A percentile compares a stretch with the other conserved stretches of the same genome.
Conservation (phyloP, 1,140 invertebrate genomes). For the Panonychus citri region DNA sequence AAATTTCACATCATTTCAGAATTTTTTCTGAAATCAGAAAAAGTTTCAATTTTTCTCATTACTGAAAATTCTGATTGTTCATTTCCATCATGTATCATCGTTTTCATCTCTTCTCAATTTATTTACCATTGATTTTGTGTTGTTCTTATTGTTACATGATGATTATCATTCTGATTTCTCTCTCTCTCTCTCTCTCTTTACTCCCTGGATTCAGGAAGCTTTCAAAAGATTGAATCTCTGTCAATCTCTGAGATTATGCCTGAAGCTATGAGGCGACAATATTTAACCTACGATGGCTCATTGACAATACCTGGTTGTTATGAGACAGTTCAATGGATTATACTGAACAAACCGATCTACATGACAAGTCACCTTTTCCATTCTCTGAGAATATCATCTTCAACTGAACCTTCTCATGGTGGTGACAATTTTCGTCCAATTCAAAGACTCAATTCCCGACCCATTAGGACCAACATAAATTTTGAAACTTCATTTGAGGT, state of each 20-base stretch:
- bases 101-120: too few relatives aligned
- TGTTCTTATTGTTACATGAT: too few relatives aligned
- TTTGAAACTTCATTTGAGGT: conserved; percentile 26
- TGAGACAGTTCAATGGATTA: conserved; percentile 55
- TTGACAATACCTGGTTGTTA: conserved; percentile 57
- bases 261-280: conserved; percentile 44
- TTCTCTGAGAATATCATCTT: not conserved
- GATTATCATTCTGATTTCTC: too few relatives aligned
- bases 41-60: too few relatives aligned
- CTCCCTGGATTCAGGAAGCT: not conserved
- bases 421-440: conserved; percentile 77
- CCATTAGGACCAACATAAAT: conserved; percentile 82
- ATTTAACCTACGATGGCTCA: conserved; percentile 87
- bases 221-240: conserved; percentile 40
- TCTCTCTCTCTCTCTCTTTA: too few relatives aligned
- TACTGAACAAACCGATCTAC: conserved; percentile 88
- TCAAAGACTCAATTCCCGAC: conserved; percentile 63
- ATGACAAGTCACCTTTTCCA: conserved; percentile 33
- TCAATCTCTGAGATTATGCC: conserved; percentile 59
- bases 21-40: too few relatives aligned
- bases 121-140: too few relatives aligned
- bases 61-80: too few relatives aligned
- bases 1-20: too few relatives aligned
- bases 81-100: too few relatives aligned
- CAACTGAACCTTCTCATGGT: not conserved